Base-by-base conservation (phyloP, 2,797 vertebrate species). In the Pangasius mekongensis region DNA sequence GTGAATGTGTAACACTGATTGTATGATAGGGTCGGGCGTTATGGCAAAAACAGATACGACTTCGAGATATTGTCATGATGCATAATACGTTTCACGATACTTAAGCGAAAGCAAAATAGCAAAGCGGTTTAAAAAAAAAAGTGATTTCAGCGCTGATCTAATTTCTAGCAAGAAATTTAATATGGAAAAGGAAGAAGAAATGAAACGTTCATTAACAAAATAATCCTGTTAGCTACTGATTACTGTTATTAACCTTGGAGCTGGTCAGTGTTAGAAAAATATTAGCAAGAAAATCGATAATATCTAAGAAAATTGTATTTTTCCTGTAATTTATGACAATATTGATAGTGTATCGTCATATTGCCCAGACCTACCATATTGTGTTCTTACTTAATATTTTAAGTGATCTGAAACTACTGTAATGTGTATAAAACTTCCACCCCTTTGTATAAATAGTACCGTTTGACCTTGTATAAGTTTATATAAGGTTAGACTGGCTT, bases 391-490 rank as follows among this genome's bases (percentile, higher is more conserved):
- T 76, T 56, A 56, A 78, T 58, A 64, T 49, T 69, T 39, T n/a
- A 14, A 58, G 27, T 69, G 36, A 47, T 77, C 69, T 58, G 82
- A 62, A 89, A 30, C 74, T 81, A 16, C 84, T 85, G 88, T 91
- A 86, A 66, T 87, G 67, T 18, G 71, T 88, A 56, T 18, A 85
- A 85, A 52, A 13, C 9, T 66, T 16, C 18, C 60, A 49, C 2
- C 27, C 14, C 1, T 47, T 39, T 89, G 84, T 87, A 47, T 82
- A 64, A 67, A 47, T 33, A 86, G 71, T 89, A 83, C 89, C 88
- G 80, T 87, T 87, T 73, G n/a, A 78, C 76, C 66, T 89, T 76
- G 54, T 83, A n/a, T 2, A 52, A 10, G 5, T 73, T 74, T 67
- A 33, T 84, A 74, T 54, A 76, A 83, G 84, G 67, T 62, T 71